A percentile compares a stretch with the other conserved stretches of the same genome.
These are phyloP conservation scores for Dendrocincla tyrannina DNA, from an alignment of 2,797 vertebrate species.

Conservation along the genomic window DNA sequence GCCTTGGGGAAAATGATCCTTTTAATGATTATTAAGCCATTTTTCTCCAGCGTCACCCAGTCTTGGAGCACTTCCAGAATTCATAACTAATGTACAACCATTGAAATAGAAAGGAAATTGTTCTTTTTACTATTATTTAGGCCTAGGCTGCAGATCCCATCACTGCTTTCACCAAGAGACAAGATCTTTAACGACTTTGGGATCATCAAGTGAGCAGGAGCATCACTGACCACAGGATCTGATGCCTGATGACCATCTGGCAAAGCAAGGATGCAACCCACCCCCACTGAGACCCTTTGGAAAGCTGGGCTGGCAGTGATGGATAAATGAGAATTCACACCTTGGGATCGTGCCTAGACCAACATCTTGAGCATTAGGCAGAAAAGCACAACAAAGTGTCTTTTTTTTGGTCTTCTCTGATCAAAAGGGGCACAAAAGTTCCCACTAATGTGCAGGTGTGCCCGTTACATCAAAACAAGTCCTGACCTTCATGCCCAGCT, in stretches of 20 bases:
- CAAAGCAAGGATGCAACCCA: neutral
- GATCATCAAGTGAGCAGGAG: neutral
- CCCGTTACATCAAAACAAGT: neutral
- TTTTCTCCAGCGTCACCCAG: constrained; percentile 25
- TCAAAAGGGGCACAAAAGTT: neutral
- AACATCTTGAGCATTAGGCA: neutral
- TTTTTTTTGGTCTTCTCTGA: neutral
- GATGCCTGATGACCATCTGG: neutral
- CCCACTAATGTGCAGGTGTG: neutral
- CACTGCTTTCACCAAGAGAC: neutral
- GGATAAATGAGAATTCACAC: neutral
- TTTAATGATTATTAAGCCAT: constrained; percentile 49
- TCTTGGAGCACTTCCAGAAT: constrained; percentile 30
- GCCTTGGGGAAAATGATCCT: constrained; percentile 42
- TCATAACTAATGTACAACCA: neutral
- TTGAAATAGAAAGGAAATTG: neutral
- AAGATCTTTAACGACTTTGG: neutral
- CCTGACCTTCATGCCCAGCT: neutral
- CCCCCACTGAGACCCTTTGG: neutral
- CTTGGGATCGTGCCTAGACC: neutral
- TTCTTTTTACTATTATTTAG: neutral
- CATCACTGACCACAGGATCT: neutral
- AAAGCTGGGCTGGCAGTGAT: neutral
- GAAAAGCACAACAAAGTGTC: neutral
- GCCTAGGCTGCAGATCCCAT: neutral